phyloP scores from a whole-genome alignment of 2,888 invertebrate species.

The Scaeva pyrastri region DNA sequence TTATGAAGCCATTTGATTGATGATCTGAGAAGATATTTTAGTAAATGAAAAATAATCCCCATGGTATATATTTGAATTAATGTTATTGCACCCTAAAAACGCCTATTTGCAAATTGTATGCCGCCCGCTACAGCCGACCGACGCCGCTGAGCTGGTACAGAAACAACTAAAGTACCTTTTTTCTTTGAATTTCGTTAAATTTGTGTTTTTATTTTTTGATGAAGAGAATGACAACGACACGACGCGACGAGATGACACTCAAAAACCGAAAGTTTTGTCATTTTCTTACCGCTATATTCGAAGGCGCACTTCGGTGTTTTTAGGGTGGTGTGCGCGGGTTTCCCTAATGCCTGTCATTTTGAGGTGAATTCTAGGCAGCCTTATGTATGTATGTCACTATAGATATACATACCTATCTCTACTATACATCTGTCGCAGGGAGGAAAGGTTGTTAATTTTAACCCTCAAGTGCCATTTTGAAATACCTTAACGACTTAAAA shows the following conservation, averaged over 20 bases:
- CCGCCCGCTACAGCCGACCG: too few species aligned
- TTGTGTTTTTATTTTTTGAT: constrained; percentile 3
- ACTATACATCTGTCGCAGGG: constrained; percentile 1
- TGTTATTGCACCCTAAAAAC: constrained; percentile 31
- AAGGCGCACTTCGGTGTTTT: constrained; percentile 3
- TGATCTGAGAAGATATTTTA: constrained; percentile 22
- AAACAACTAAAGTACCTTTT: too few species aligned
- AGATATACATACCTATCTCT: background rate
- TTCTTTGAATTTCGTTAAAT: constrained; percentile 31
- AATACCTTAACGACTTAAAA: constrained; percentile 70
- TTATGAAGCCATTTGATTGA: constrained; percentile 41
- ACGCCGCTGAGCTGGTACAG: too few species aligned
- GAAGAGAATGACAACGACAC: constrained; percentile 36
- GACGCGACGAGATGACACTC: constrained; percentile 65
- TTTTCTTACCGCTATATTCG: constrained; percentile 49
- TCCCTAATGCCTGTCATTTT: constrained; percentile 36
- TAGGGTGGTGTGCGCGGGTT: background rate
- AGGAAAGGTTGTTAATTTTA: constrained; percentile 66
- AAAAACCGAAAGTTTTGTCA: constrained; percentile 66
- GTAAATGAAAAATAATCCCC: constrained; percentile 14
- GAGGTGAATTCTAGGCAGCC: constrained; percentile 45
- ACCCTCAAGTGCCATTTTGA: constrained; percentile 71
- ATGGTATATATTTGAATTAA: background rate
- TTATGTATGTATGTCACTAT: background rate
- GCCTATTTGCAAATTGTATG: background rate